Evolutionary conservation across 2,113 vertebrate genomes (phyloP).

Genomic region (Centropus bengalensis): DNA sequence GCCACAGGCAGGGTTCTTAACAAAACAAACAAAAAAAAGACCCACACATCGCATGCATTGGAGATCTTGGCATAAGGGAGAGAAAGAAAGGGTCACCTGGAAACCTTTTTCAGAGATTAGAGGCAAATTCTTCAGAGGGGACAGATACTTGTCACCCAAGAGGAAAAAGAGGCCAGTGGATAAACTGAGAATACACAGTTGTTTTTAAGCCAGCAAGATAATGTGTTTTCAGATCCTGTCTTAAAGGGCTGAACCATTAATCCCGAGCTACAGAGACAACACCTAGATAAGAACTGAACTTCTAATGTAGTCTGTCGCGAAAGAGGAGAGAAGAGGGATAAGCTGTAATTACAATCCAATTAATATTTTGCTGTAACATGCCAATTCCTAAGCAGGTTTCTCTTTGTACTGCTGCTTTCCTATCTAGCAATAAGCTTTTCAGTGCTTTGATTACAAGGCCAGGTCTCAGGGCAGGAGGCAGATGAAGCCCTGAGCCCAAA

Average conservation of each 20-base stretch:
- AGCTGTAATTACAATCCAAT: slow-evolving; percentile 4
- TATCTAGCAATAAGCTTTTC: neutral
- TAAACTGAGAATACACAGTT: slow-evolving; percentile 22
- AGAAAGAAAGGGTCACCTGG: slow-evolving; percentile 17
- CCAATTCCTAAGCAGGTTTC: slow-evolving; percentile 9
- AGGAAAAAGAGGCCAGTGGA: neutral
- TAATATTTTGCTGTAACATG: neutral
- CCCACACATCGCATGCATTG: neutral
- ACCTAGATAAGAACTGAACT: slow-evolving; percentile 40
- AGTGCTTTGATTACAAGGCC: neutral
- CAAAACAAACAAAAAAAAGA: slow-evolving; percentile 43
- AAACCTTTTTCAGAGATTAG: slow-evolving; percentile 51
- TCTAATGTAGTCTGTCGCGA: neutral
- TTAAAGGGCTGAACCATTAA: slow-evolving; percentile 48
- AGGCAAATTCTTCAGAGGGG: slow-evolving; percentile 14
- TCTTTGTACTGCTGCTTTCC: neutral
- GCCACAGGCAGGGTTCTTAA: neutral
- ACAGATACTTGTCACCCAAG: slow-evolving; percentile 18
- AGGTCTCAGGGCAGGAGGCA: neutral
- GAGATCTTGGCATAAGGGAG: neutral
- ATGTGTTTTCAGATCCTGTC: neutral
- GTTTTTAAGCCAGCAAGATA: slow-evolving; percentile 1
- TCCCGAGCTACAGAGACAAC: slow-evolving; percentile 8
- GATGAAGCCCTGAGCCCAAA: neutral
- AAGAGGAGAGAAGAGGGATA: neutral